Evolutionary conservation across 2,797 vertebrate genomes (phyloP).

Genomic region (Chaetophractus vellerosus): DNA sequence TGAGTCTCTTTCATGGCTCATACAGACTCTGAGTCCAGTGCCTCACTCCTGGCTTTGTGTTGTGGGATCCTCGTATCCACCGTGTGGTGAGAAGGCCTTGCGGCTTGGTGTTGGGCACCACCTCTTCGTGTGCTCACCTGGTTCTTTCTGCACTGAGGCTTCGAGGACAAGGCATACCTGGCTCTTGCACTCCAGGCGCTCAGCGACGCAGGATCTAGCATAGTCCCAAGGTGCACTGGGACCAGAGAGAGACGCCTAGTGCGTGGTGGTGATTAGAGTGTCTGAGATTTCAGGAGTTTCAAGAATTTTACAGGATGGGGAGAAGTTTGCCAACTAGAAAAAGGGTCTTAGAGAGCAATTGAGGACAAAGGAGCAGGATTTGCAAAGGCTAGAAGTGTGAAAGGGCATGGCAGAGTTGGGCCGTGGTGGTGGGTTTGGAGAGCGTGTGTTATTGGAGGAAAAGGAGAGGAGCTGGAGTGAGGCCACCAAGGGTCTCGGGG

Average conservation of each 20-base stretch:
- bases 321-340: neutral
- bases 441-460: neutral
- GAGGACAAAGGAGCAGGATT: too few species aligned
- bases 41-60: neutral
- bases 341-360: neutral
- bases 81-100: neutral
- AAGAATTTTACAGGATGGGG: neutral
- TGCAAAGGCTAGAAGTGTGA: neutral
- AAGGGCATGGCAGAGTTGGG: neutral
- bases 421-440: neutral
- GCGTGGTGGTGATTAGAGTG: too few species aligned
- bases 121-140: neutral
- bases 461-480: neutral
- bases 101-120: fast-evolving
- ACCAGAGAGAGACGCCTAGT: neutral
- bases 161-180: fast-evolving
- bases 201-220: fast-evolving
- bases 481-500: too few species aligned
- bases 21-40: fast-evolving
- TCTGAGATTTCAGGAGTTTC: neutral
- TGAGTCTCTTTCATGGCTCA: too few species aligned
- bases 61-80: too few species aligned
- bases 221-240: neutral
- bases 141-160: fast-evolving
- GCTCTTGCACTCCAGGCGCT: neutral